phyloP scores from a whole-genome alignment of 2,888 invertebrate genomes.

The Drosophila pegasa region DNA sequence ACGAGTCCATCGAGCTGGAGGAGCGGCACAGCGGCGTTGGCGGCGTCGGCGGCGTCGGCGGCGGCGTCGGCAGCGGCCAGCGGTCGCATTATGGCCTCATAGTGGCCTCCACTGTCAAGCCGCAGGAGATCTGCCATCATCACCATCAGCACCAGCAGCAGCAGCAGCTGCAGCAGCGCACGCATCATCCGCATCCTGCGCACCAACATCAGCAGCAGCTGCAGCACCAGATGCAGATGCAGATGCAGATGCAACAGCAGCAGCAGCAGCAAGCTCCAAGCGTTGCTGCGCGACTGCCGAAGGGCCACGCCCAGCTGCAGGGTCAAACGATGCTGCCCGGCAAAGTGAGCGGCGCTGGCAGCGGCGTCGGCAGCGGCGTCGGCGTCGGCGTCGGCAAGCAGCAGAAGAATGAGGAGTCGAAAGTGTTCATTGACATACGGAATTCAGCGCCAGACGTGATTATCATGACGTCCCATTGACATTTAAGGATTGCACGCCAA shows the following conservation, averaged over 20 bases:
- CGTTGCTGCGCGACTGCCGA: slow-evolving; percentile 38
- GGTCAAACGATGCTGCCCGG: slow-evolving; percentile 32
- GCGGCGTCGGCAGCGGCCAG: slow-evolving; percentile 30
- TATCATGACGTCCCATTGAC: slow-evolving; percentile 91
- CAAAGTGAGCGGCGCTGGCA: slow-evolving; percentile 26
- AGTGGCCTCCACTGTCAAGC: slow-evolving; percentile 58
- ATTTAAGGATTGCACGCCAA: slow-evolving; percentile 84
- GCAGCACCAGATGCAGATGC: slow-evolving; percentile 66
- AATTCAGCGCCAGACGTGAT: slow-evolving; percentile 96
- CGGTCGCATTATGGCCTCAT: slow-evolving; percentile 69
- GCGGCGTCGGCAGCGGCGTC: slow-evolving; percentile 6
- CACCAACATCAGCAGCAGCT: slow-evolving; percentile 83
- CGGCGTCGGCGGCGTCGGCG: slow-evolving; percentile 36
- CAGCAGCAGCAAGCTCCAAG: slow-evolving; percentile 52
- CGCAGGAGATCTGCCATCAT: slow-evolving; percentile 81
- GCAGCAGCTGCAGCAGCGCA: slow-evolving; percentile 72
- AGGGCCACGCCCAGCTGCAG: slow-evolving; percentile 37
- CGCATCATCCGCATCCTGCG: slow-evolving; percentile 45
- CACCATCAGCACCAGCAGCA: slow-evolving; percentile 83
- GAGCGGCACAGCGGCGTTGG: slow-evolving; percentile 72
- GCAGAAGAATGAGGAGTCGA: slow-evolving; percentile 83
- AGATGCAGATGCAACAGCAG: slow-evolving; percentile 61
- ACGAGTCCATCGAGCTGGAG: slow-evolving; percentile 82
- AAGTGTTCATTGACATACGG: slow-evolving; percentile 93
- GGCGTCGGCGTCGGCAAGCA: slow-evolving; percentile 47